phyloP scores from a whole-genome alignment of 2,888 invertebrate genomes.

The Patella caerulea region DNA sequence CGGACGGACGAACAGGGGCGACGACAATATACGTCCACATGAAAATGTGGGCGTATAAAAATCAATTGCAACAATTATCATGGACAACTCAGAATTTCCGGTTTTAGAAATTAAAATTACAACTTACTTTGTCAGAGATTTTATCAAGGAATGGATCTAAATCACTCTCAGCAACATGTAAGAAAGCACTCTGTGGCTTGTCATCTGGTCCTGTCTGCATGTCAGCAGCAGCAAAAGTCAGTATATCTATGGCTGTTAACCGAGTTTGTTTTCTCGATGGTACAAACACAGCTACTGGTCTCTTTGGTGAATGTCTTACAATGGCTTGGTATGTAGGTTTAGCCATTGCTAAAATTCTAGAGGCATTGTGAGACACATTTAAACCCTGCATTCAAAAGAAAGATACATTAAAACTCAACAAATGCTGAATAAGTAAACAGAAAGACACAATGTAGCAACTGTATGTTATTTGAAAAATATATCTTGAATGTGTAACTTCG shows the following conservation, averaged over 20 bases:
- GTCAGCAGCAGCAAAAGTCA: conserved; percentile 94
- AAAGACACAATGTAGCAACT: neutral
- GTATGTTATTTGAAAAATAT: neutral
- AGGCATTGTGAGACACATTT: conserved; percentile 97
- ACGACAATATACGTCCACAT: no score
- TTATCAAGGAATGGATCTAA: conserved; percentile 90
- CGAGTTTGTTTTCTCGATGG: conserved; percentile 88
- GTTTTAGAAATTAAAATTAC: neutral
- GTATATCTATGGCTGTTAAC: conserved; percentile 94
- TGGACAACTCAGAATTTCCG: no score
- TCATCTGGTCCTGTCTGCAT: conserved; percentile 85
- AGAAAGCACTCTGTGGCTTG: conserved; percentile 86
- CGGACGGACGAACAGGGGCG: no score
- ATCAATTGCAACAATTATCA: neutral
- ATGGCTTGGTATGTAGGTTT: conserved; percentile 97
- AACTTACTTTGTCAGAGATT: conserved; percentile 84
- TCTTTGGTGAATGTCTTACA: conserved; percentile 74
- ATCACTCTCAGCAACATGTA: conserved; percentile 84
- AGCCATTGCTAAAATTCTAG: conserved; percentile 96
- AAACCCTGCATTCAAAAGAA: conserved; percentile 79
- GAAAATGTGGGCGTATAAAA: no score
- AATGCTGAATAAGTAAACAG: conserved; percentile 15
- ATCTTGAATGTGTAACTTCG: neutral
- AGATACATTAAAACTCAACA: neutral
- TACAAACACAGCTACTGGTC: conserved; percentile 71